These are phyloP conservation scores for Polietes domitor DNA, from an alignment of 2,888 invertebrate species.

Conservation along the genomic window DNA sequence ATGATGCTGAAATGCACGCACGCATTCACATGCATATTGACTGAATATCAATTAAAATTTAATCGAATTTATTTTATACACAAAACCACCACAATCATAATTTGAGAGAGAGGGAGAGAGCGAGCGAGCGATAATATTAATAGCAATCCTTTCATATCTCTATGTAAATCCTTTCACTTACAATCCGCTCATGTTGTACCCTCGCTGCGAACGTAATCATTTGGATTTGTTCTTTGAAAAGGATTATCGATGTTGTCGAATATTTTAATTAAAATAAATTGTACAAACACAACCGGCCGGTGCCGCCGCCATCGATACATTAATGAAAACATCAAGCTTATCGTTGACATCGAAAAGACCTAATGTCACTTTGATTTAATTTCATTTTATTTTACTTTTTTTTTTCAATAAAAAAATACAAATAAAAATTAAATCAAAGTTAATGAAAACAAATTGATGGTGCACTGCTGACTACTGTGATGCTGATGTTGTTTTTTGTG, in stretches of 20 bases:
- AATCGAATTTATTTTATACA: conserved; percentile 55
- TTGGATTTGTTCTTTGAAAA: conserved; percentile 23
- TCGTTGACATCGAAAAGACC: background rate
- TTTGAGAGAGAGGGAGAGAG: background rate
- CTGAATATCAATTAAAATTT: conserved; percentile 62
- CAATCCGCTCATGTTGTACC: too few relatives aligned
- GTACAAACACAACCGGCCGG: conserved; percentile 1
- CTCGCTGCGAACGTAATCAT: background rate
- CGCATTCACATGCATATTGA: conserved; percentile 34
- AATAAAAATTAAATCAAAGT: conserved; percentile 48
- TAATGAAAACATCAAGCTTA: too few relatives aligned
- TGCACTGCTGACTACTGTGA: background rate
- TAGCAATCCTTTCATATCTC: background rate
- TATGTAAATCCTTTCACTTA: background rate
- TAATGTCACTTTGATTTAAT: background rate
- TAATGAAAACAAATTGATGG: conserved; percentile 58
- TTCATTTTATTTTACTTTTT: too few relatives aligned
- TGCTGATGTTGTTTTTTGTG: too few relatives aligned
- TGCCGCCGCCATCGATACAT: too few relatives aligned
- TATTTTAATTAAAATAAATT: conserved; percentile 62
- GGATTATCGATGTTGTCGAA: conserved; percentile 54
- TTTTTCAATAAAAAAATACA: background rate
- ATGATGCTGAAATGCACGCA: background rate
- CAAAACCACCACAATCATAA: conserved; percentile 7
- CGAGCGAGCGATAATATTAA: background rate